Base-by-base conservation (phyloP, 1,140 invertebrate genomes). In the Drosophila lacteicornis region DNA sequence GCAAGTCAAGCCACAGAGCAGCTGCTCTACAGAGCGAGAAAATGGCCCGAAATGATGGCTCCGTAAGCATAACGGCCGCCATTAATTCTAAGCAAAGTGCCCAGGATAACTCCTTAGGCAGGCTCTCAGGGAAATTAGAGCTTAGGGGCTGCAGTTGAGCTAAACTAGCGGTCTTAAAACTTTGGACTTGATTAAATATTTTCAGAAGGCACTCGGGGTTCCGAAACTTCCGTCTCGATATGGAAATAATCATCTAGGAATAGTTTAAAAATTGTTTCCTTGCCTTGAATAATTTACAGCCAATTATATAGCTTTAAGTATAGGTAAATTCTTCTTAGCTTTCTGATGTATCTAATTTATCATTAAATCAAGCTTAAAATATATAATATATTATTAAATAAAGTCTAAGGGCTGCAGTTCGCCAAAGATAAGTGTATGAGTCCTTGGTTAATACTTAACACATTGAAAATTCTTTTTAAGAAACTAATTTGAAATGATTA, bases 11-110 rank as follows among this genome's bases (percentile, higher is more conserved):
- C 60, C 51, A 30, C 77, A 65, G 51, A 55, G 67, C 57, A 76
- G 80, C 60, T 71, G 74, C 74, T 75, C 17, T 33, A 33, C 63
- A 70, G 67, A 68, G 67, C 42, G 40, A 50, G 62, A 70, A 70
- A 56, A 49, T 27, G 19, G 58, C 57, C 59, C 8, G 42, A 22
- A 13, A 66, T 67, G 45, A 68, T 55, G 49, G 17, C 57, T 17
- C 4, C 25, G 22, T 38, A 27, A 46, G 19, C n/a, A 46, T 50
- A 33, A 50, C 27, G 47, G 30, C 27, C 11, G 49, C 60, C 36
- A 58, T 65, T 62, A 46, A 61, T 49, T 33, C 50, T 49, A 27
- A 5, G 12, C 30, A 19, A n/a, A 40, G 36, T 47, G 11, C 27
- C 51, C 51, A 22, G 51, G 51, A 22, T 38, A 55, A 55, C 33